Conservation (phyloP, 2,888 invertebrate species). For the Chesias legatella region DNA sequence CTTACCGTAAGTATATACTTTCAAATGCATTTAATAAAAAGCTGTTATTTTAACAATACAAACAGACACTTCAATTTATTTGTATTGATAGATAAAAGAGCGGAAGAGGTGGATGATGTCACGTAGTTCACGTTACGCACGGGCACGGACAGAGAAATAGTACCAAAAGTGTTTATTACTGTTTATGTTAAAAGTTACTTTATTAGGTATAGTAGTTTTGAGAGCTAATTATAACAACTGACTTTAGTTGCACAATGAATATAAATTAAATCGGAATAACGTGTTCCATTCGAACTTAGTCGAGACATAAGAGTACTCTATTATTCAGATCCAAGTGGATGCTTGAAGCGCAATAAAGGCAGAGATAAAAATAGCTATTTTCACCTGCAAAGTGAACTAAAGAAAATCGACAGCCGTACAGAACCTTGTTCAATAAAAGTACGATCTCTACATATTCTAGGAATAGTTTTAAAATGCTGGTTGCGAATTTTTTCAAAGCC, state of each 20-base stretch:
- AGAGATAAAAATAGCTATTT: slow-evolving; percentile 51
- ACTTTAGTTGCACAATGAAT: slow-evolving; percentile 9
- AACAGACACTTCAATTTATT: not conserved
- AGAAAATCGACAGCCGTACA: slow-evolving; percentile 46
- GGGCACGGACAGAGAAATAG: slow-evolving; percentile 26
- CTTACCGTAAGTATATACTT: too few relatives aligned
- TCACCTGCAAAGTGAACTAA: slow-evolving; percentile 42
- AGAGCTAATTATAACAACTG: slow-evolving; percentile 22
- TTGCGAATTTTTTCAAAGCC: slow-evolving; percentile 6
- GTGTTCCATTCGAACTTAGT: slow-evolving; percentile 10
- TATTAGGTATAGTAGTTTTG: too few relatives aligned
- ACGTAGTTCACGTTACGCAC: slow-evolving; percentile 38
- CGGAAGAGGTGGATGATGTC: slow-evolving; percentile 13
- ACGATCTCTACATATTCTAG: too few relatives aligned
- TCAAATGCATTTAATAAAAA: too few relatives aligned
- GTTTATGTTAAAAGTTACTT: slow-evolving; percentile 22
- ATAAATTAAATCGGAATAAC: slow-evolving; percentile 13
- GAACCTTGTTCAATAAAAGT: slow-evolving; percentile 2
- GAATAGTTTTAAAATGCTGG: slow-evolving; percentile 3
- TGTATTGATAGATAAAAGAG: slow-evolving; percentile 1
- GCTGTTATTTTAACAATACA: too few relatives aligned
- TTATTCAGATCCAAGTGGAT: slow-evolving; percentile 54
- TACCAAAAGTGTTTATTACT: slow-evolving; percentile 35
- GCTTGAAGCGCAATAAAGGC: slow-evolving; percentile 40
- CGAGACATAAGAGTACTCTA: slow-evolving; percentile 41